These are phyloP conservation scores for Zaprionus obscuricornis DNA, from an alignment of 2,888 invertebrate species.

Conservation along the genomic window DNA sequence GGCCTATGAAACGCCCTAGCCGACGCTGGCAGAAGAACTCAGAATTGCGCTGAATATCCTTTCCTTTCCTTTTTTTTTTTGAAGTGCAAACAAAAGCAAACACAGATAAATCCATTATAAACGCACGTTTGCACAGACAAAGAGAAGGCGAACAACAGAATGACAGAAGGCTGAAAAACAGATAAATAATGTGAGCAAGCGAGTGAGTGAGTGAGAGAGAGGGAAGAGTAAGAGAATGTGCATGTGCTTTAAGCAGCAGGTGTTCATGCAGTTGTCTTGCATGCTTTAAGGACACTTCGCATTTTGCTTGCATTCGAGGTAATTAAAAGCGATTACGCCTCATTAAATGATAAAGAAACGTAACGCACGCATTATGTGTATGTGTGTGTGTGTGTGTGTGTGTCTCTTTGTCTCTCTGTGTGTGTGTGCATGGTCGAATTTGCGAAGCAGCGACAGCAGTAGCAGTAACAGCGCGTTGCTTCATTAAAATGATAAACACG, in stretches of 20 bases:
- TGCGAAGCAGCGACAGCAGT: constrained; percentile 39
- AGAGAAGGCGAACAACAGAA: constrained; percentile 20
- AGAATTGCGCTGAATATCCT: constrained; percentile 37
- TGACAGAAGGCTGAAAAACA: too few relatives aligned
- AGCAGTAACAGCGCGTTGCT: too few relatives aligned
- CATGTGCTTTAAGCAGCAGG: constrained; percentile 39
- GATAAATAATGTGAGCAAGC: too few relatives aligned
- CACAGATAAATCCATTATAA: constrained; percentile 69
- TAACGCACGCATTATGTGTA: constrained; percentile 47
- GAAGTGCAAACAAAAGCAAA: constrained; percentile 47
- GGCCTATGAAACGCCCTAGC: constrained; percentile 37
- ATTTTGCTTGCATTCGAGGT: constrained; percentile 33
- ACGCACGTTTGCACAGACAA: constrained; percentile 66
- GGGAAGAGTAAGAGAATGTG: neutral
- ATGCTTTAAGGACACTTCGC: constrained; percentile 33
- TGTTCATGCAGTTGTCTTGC: constrained; percentile 2
- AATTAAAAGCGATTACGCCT: constrained; percentile 65
- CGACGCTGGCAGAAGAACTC: constrained; percentile 24
- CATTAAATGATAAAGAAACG: constrained; percentile 67
- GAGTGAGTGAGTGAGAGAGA: neutral
- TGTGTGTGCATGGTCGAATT: constrained; percentile 8
- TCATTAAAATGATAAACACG: constrained; percentile 65
- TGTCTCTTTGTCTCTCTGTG: too few relatives aligned
- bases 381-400: too few relatives aligned
- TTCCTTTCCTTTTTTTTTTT: too few relatives aligned